Evolutionary conservation across 2,113 vertebrate genomes (phyloP).

Genomic region (Triplophysa dalaica): DNA sequence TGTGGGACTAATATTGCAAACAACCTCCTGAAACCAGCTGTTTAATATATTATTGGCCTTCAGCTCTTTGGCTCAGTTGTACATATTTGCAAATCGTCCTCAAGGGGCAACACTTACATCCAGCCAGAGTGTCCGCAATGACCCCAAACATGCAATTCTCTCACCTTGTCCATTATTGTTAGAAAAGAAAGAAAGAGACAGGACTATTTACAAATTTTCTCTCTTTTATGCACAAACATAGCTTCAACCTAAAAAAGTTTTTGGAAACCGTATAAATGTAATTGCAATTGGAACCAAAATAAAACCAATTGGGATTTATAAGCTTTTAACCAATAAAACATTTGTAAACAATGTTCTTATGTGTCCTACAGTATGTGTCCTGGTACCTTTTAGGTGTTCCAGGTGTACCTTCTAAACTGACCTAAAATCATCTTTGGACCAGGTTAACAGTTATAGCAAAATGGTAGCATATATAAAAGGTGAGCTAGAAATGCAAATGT

Average conservation of each 20-base stretch:
- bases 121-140: conserved; percentile 7
- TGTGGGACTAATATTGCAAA: conserved; percentile 4
- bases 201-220: neutral
- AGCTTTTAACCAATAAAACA: neutral
- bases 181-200: neutral
- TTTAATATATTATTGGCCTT: conserved; percentile 1
- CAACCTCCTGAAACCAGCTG: neutral
- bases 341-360: no score
- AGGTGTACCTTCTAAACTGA: no score
- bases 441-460: no score
- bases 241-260: neutral
- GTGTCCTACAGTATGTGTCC: no score
- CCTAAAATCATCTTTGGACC: no score
- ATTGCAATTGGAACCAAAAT: neutral
- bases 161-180: conserved; percentile 2
- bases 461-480: no score
- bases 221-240: neutral
- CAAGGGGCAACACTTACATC: neutral
- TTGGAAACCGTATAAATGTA: neutral
- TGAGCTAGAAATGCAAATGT: no score
- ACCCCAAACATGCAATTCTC: conserved; percentile 19
- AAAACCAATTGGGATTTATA: neutral
- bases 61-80: neutral
- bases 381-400: no score
- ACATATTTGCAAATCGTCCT: neutral